These are phyloP conservation scores for Rhagophthalmus giganteus DNA, from an alignment of 2,888 invertebrate genomes.

Conservation along the genomic window DNA sequence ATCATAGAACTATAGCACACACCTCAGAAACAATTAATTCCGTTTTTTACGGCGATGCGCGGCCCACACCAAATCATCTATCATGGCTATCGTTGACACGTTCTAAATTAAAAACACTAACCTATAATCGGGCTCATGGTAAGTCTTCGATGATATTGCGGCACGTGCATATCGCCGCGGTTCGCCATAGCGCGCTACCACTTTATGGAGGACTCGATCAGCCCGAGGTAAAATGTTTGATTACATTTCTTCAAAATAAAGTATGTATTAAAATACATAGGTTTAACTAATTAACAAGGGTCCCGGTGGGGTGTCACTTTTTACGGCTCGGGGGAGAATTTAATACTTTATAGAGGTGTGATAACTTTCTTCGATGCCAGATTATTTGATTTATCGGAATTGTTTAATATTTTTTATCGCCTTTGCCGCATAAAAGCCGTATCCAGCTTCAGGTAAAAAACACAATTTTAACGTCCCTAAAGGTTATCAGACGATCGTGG, in stretches of 20 bases:
- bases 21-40: constrained; percentile 55
- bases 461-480: background rate
- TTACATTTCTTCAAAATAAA: constrained; percentile 37
- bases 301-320: constrained; percentile 34
- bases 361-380: constrained; percentile 26
- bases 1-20: constrained; percentile 49
- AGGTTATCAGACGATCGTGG: background rate
- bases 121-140: constrained; percentile 37
- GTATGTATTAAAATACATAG: constrained; percentile 33
- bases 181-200: constrained; percentile 10
- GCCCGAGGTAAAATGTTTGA: constrained; percentile 36
- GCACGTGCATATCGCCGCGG: constrained; percentile 12
- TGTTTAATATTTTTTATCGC: constrained; percentile 16
- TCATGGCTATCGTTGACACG: constrained; percentile 57
- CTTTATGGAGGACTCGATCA: constrained; percentile 14
- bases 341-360: constrained; percentile 30
- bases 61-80: constrained; percentile 57
- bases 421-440: constrained; percentile 4
- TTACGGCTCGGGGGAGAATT: constrained; percentile 30
- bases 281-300: constrained; percentile 36
- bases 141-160: constrained; percentile 9
- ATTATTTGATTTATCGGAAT: constrained; percentile 24
- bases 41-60: constrained; percentile 51
- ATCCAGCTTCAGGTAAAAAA: constrained; percentile 1
- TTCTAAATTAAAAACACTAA: constrained; percentile 58